Percentiles rank a stretch among this genome's conserved stretches.
Evolutionary conservation across 2,797 vertebrate species (phyloP).

Genomic region (Onychomys torridus): DNA sequence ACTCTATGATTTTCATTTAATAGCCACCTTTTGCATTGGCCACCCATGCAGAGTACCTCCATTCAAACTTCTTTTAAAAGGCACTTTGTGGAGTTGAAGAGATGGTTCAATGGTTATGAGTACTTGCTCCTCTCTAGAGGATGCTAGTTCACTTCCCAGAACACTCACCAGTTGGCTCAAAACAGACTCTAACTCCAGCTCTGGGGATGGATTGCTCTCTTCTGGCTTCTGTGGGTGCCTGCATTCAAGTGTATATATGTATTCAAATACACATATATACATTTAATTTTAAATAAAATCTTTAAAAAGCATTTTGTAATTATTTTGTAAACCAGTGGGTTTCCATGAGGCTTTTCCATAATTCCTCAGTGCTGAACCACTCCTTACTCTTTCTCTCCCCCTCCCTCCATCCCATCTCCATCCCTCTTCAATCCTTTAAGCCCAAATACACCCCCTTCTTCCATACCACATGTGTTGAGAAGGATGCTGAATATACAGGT

Average conservation of each 20-base stretch:
- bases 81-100: too few species aligned
- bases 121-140: background rate
- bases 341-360: background rate
- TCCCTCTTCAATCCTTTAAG: background rate
- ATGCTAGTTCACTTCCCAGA: background rate
- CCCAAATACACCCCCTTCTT: background rate
- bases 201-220: background rate
- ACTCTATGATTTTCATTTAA: background rate
- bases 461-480: background rate
- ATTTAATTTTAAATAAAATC: background rate
- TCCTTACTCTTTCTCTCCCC: background rate
- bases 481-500: background rate
- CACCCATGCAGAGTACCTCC: background rate
- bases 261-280: background rate
- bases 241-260: too few species aligned
- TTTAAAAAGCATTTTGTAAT: background rate
- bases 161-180: background rate
- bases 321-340: background rate
- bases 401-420: background rate
- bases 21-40: background rate
- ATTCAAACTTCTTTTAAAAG: background rate
- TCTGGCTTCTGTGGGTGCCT: background rate
- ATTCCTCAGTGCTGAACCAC: background rate
- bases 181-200: background rate
- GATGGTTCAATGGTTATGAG: background rate